These are phyloP conservation scores for Podilymbus podiceps DNA, from an alignment of 2,113 vertebrate species.

Conservation along the genomic window DNA sequence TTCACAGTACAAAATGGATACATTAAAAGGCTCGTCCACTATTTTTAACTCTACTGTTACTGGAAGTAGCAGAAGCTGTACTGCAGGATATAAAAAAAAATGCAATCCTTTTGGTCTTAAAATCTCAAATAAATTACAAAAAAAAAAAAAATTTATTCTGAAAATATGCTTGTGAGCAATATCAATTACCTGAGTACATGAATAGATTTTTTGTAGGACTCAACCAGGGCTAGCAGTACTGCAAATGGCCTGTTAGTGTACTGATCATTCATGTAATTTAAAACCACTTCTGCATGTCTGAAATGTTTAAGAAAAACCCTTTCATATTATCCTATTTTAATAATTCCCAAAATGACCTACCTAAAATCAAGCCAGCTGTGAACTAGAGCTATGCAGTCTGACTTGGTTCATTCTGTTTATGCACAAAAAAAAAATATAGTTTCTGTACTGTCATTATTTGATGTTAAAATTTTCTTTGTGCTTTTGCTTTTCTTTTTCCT, in stretches of 20 bases:
- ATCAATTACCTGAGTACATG: background rate
- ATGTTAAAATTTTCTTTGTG: background rate
- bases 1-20: background rate
- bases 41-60: background rate
- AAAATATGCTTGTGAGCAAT: background rate
- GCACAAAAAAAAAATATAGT: background rate
- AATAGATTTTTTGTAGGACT: background rate
- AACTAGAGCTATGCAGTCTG: background rate
- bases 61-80: background rate
- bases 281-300: background rate
- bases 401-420: background rate
- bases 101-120: background rate
- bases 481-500: background rate
- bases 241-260: background rate
- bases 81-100: background rate
- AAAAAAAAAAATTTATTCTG: background rate
- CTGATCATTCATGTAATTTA: background rate
- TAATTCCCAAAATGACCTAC: background rate
- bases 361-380: background rate
- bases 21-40: background rate
- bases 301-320: background rate
- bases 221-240: background rate
- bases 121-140: background rate
- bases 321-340: background rate
- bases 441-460: background rate